These are phyloP conservation scores for Macrochelys suwanniensis DNA, from an alignment of 2,797 vertebrate genomes.

Conservation along the genomic window DNA sequence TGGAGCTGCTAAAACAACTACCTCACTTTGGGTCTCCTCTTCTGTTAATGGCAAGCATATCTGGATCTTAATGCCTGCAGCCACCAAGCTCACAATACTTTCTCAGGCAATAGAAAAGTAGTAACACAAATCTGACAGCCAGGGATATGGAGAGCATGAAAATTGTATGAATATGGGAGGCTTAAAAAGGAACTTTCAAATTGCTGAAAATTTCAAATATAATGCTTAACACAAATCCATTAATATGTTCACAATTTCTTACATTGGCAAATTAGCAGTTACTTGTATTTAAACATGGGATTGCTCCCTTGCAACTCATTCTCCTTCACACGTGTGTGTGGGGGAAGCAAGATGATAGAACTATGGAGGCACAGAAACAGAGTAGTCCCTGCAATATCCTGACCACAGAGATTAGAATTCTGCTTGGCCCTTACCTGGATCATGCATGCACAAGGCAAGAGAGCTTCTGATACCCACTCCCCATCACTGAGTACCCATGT, in stretches of 20 bases:
- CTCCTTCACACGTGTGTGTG: background rate
- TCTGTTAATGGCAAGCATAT: background rate
- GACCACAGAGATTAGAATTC: background rate
- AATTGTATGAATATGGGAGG: background rate
- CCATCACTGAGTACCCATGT: fast-evolving
- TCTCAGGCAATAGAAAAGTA: background rate
- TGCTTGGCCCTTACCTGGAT: background rate
- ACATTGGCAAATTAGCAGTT: background rate
- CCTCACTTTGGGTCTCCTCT: background rate
- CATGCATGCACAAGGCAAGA: background rate
- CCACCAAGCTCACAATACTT: background rate
- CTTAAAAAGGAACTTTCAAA: background rate
- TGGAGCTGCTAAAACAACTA: background rate
- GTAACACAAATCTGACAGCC: conserved; percentile 12
- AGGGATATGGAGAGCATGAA: background rate
- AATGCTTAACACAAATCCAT: background rate
- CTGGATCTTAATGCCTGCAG: background rate
- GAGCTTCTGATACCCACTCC: background rate
- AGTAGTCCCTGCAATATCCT: background rate
- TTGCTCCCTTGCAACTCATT: background rate
- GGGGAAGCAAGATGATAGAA: background rate
- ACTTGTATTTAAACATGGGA: background rate
- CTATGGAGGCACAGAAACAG: background rate
- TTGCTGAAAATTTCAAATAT: background rate
- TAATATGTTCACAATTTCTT: background rate